A percentile compares a stretch with the other conserved stretches of the same genome.
Evolutionary conservation across 2,797 vertebrate species (phyloP).

Genomic region (Coranthus polyacanthus): DNA sequence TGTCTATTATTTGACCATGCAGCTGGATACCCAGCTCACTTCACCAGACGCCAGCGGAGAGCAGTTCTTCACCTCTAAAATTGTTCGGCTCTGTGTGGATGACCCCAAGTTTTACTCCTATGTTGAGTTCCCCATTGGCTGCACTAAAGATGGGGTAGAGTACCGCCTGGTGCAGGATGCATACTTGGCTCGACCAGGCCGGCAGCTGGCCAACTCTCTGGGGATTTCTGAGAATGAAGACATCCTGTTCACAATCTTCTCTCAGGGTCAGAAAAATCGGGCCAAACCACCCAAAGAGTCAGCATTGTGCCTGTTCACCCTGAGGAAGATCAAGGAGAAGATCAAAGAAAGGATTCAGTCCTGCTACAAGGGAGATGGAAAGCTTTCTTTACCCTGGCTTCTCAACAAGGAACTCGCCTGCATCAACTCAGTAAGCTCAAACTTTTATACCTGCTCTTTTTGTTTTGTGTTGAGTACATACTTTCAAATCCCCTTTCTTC

Average conservation of each 20-base stretch:
- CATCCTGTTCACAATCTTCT: conserved; percentile 96
- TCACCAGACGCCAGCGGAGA: conserved; percentile 95
- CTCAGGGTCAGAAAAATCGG: conserved; percentile 98
- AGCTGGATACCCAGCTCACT: conserved; percentile 96
- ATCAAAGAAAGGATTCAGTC: conserved; percentile 99
- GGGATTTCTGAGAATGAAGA: conserved; percentile 93
- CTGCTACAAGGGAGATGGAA: conserved; percentile 96
- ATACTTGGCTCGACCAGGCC: conserved; percentile 93
- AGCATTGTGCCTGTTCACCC: conserved; percentile 95
- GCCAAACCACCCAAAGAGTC: conserved; percentile 98
- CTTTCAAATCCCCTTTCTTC: not conserved
- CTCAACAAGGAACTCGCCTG: conserved; percentile 98
- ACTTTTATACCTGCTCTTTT: not conserved
- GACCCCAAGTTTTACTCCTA: conserved; percentile 99
- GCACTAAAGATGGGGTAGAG: conserved; percentile 94
- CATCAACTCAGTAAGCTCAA: conserved; percentile 95
- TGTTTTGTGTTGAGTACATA: not conserved
- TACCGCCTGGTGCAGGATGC: conserved; percentile 98
- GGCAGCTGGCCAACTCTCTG: conserved; percentile 91
- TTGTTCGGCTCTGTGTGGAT: conserved; percentile 95
- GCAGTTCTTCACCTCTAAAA: conserved; percentile 99
- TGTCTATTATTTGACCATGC: conserved; percentile 97
- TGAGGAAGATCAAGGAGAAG: conserved; percentile 96
- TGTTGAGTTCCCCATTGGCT: conserved; percentile 98
- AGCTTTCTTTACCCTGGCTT: conserved; percentile 97